Conservation (phyloP, 2,113 vertebrate genomes). For the Poeciliopsis turrubarensis region DNA sequence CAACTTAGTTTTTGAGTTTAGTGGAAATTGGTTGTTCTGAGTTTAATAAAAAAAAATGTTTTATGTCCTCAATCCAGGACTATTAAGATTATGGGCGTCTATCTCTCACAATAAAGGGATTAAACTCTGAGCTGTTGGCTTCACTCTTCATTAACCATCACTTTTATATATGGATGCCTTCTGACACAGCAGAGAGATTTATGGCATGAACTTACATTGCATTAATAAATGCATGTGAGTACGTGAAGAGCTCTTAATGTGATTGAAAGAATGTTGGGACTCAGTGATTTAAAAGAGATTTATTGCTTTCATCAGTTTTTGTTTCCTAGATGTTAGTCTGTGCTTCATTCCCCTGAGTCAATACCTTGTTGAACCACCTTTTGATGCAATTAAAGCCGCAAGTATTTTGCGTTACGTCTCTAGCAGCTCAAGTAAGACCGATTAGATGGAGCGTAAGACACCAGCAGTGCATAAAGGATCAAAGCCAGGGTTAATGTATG, state of each 20-base stretch:
- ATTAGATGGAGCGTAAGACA: neutral
- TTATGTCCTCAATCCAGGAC: conserved; percentile 42
- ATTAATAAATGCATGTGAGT: neutral
- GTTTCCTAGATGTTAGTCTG: neutral
- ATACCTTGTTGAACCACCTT: neutral
- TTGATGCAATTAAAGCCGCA: neutral
- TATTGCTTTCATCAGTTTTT: neutral
- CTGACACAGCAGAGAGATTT: conserved; percentile 7
- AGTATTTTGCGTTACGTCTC: neutral
- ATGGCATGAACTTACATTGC: conserved; percentile 17
- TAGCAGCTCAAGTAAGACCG: neutral
- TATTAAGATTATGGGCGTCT: conserved; percentile 34
- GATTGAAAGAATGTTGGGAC: conserved; percentile 21
- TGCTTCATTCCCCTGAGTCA: neutral
- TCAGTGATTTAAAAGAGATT: conserved; percentile 11
- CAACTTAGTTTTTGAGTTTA: conserved; percentile 45
- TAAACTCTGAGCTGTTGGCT: conserved; percentile 26
- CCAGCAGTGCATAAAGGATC: too few species aligned
- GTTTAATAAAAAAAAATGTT: conserved; percentile 48
- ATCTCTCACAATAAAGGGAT: conserved; percentile 52
- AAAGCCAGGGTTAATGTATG: too few species aligned
- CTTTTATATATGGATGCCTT: conserved; percentile 7
- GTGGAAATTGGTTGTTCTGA: conserved; percentile 50
- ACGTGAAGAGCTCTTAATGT: conserved; percentile 28
- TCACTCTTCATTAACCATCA: conserved; percentile 21